Percentiles rank a stretch among this genome's conserved stretches.
Conservation (phyloP, 2,888 invertebrate species). For the Erannis defoliaria region DNA sequence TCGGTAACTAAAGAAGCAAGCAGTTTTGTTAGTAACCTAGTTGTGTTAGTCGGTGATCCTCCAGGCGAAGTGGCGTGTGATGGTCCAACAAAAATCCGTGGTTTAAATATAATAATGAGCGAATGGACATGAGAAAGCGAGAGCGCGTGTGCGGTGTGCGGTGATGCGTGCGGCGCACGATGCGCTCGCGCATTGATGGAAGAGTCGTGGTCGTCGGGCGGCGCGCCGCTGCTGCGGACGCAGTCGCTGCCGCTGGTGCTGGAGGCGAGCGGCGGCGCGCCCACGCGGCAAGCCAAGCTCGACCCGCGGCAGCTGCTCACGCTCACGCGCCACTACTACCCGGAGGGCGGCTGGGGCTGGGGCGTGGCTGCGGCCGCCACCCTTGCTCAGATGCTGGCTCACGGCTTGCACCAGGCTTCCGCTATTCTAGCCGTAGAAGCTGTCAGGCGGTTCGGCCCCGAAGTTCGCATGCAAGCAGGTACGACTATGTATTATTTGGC, state of each 20-base stretch:
- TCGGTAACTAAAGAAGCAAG: too few species aligned
- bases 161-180: slow-evolving; percentile 79
- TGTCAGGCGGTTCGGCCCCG: slow-evolving; percentile 86
- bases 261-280: slow-evolving; percentile 80
- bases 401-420: slow-evolving; percentile 91
- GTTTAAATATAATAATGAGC: slow-evolving; percentile 52
- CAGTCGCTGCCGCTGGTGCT: slow-evolving; percentile 89
- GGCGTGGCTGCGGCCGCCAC: slow-evolving; percentile 91
- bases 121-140: slow-evolving; percentile 70
- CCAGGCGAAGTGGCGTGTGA: slow-evolving; percentile 32
- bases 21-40: not conserved
- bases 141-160: slow-evolving; percentile 63
- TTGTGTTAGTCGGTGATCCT: slow-evolving; percentile 27
- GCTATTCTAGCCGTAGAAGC: slow-evolving; percentile 87
- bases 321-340: slow-evolving; percentile 93
- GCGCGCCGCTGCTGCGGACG: slow-evolving; percentile 88
- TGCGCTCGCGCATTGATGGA: slow-evolving; percentile 84
- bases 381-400: slow-evolving; percentile 90
- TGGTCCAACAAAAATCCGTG: slow-evolving; percentile 23
- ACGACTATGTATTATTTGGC: too few species aligned
- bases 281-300: slow-evolving; percentile 79
- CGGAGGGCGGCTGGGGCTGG: slow-evolving; percentile 96
- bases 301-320: slow-evolving; percentile 88
- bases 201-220: slow-evolving; percentile 86
- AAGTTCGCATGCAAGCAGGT: slow-evolving; percentile 89